These are phyloP conservation scores for Galaxea fascicularis DNA, from an alignment of 92 coral and sea anemone genomes.

Conservation along the genomic window DNA sequence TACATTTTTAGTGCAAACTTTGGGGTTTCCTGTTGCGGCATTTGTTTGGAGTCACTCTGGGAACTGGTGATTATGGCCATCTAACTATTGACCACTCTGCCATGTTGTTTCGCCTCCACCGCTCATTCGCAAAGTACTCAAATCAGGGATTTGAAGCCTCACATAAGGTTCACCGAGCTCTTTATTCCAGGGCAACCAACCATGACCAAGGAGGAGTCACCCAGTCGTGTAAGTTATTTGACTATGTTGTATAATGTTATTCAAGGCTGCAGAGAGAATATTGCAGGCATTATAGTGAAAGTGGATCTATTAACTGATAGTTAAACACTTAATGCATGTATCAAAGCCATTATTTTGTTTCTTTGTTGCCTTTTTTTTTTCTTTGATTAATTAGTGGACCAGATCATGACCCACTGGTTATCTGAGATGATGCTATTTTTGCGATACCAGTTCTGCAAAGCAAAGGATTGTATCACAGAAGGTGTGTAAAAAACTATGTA, in stretches of 20 bases:
- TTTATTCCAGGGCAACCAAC: too few species aligned
- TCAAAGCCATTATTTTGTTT: too few species aligned
- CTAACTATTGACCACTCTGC: background rate
- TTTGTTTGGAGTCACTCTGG: background rate
- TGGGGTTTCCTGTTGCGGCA: background rate
- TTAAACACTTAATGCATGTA: too few species aligned
- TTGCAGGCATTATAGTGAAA: too few species aligned
- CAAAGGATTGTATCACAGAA: conserved; percentile 29
- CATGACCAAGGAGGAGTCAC: too few species aligned
- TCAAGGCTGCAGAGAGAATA: too few species aligned
- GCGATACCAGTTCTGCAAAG: conserved; percentile 45
- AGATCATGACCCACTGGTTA: conserved; percentile 59
- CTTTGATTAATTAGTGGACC: conserved; percentile 28
- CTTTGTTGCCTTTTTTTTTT: background rate
- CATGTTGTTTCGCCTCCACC: background rate
- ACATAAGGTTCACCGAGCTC: too few species aligned
- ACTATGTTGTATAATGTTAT: too few species aligned
- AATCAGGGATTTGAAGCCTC: too few species aligned
- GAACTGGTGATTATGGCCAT: conserved; percentile 6
- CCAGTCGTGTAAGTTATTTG: too few species aligned
- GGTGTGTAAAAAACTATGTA: too few species aligned
- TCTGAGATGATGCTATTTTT: conserved; percentile 51
- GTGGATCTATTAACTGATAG: too few species aligned
- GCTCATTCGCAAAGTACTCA: background rate
- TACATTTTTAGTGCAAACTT: background rate